Base-by-base conservation (phyloP, 2,113 vertebrate genomes). In the Naja naja region DNA sequence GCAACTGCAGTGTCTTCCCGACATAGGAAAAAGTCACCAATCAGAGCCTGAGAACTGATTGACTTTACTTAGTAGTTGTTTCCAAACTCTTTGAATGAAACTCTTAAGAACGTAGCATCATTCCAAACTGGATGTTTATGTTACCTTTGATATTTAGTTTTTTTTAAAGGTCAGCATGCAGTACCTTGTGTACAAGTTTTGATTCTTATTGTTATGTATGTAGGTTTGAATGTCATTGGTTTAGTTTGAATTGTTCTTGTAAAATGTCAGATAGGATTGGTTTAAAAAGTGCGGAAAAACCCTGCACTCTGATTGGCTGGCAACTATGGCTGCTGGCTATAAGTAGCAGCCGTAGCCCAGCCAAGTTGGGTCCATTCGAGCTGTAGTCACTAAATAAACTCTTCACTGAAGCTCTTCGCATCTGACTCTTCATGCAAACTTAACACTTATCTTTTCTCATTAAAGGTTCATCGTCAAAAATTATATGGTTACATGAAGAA, bases 401-500 rank as follows among this genome's bases (percentile, higher is more conserved):
- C n/a, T n/a, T n/a, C n/a, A n/a, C n/a, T n/a, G n/a, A n/a, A n/a
- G n/a, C n/a, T n/a, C n/a, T n/a, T n/a, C n/a, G n/a, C n/a, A n/a
- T n/a, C n/a, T n/a, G n/a, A n/a, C n/a, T n/a, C n/a, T n/a, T n/a
- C n/a, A n/a, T n/a, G n/a, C n/a, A n/a, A n/a, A n/a, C n/a, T n/a
- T n/a, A n/a, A n/a, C n/a, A n/a, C n/a, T n/a, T n/a, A 6, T 95
- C 0, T 90, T 85, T 90, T 93, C 95, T 93, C 91, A 93, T 97
- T 97, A 69, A 30, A 99, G 98, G 97, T 97, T 97, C 97, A 60
- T 97, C 98, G 55, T 98, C 98, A 93, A 99, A 99, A 97, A 95
- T 98, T 92, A 98, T 99, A 95, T 98, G 98, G 91, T 96, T 99
- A 92, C 97, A 95, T 95, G 99, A 99, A 96, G 98, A 99, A 95